Percentiles rank a stretch among this genome's conserved stretches.
These are phyloP conservation scores for Melikaiella ostensackeni DNA, from an alignment of 2,888 invertebrate genomes.

Conservation along the genomic window DNA sequence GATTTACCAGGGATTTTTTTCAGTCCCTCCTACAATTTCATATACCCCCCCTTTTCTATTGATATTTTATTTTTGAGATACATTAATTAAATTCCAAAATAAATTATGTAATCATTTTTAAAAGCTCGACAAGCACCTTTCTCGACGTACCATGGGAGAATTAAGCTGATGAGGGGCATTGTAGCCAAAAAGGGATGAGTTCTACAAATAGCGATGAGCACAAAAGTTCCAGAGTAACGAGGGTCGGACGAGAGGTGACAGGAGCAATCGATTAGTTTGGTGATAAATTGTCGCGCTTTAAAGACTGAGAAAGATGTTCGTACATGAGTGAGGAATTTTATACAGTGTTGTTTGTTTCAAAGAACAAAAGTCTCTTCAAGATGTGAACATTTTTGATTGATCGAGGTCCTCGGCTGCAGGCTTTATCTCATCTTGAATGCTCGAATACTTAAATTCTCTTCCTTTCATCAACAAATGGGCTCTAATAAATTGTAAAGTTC, in stretches of 20 bases:
- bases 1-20: no score
- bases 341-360: conserved; percentile 15
- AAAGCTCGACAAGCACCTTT: conserved; percentile 37
- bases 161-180: conserved; percentile 52
- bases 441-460: conserved; percentile 19
- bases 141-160: conserved; percentile 52
- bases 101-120: not conserved
- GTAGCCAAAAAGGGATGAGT: conserved; percentile 35
- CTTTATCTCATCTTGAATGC: conserved; percentile 22
- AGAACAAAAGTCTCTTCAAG: conserved; percentile 32
- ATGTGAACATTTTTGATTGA: conserved; percentile 30
- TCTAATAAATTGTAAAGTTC: not conserved
- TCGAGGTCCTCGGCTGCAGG: conserved; percentile 18
- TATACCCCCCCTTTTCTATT: no score
- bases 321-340: not conserved
- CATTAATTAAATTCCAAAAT: not conserved
- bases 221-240: conserved; percentile 50
- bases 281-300: conserved; percentile 29
- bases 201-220: conserved; percentile 51
- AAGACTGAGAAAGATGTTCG: conserved; percentile 7
- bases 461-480: not conserved
- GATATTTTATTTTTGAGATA: not conserved
- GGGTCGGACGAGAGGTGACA: conserved; percentile 51
- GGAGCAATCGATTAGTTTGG: conserved; percentile 32
- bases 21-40: no score